Evolutionary conservation across 2,113 vertebrate species (phyloP).

Genomic region (Euleptes europaea): DNA sequence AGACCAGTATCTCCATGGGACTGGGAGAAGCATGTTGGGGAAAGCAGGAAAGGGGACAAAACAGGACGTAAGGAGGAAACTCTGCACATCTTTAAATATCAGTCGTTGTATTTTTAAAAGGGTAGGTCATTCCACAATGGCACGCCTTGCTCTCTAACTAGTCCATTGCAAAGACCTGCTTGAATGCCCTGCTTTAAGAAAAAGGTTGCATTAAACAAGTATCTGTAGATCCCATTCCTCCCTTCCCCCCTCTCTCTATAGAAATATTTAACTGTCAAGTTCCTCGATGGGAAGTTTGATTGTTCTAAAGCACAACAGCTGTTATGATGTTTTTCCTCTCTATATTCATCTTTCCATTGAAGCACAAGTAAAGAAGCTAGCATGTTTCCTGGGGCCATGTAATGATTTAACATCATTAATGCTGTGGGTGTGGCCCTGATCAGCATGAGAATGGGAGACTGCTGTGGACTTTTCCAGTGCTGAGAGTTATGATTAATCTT

Average conservation of each 20-base stretch:
- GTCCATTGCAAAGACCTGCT: neutral
- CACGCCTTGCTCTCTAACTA: no score
- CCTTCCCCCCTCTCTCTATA: no score
- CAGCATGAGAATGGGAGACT: neutral
- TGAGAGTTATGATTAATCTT: neutral
- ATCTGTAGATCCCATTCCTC: neutral
- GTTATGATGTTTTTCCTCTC: rapidly evolving
- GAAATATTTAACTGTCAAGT: no score
- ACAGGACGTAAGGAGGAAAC: constrained; percentile 73
- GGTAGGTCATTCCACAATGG: neutral
- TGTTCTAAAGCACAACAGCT: neutral
- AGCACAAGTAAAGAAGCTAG: neutral
- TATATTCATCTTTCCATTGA: neutral
- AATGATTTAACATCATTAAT: no score
- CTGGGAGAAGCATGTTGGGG: constrained; percentile 81
- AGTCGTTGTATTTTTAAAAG: neutral
- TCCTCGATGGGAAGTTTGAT: neutral
- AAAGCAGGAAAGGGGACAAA: constrained; percentile 80
- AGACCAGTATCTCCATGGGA: constrained; percentile 95
- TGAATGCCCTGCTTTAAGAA: neutral
- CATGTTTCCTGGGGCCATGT: neutral
- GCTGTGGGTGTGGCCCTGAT: neutral
- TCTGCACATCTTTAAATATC: neutral
- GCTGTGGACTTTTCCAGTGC: neutral
- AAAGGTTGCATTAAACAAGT: neutral